Percentiles rank a stretch among this genome's conserved stretches.
Conservation (phyloP, 2,888 invertebrate species). For the Sycophila texana region DNA sequence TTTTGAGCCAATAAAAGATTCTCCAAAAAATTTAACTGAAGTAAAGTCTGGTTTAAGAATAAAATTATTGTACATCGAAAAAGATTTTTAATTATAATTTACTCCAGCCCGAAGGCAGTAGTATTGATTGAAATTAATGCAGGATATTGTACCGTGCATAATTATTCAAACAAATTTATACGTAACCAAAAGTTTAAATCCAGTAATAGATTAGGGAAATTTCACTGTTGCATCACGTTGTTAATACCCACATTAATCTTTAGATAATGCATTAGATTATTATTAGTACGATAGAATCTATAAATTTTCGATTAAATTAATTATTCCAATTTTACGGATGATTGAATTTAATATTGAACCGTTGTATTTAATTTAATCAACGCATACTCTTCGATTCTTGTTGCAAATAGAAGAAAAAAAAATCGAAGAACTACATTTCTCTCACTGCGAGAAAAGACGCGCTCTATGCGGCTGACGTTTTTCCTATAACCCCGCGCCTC, state of each 20-base stretch:
- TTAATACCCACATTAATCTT: background rate
- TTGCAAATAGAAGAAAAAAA: no score
- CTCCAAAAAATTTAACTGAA: no score
- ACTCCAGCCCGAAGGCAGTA: background rate
- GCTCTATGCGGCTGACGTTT: no score
- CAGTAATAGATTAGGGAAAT: conserved; percentile 30
- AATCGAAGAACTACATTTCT: no score
- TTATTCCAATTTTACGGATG: background rate
- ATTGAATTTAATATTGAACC: background rate
- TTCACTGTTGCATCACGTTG: background rate
- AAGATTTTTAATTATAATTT: no score
- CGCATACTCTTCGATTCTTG: no score
- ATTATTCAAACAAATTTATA: conserved; percentile 21
- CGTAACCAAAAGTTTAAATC: conserved; percentile 26
- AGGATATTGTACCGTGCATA: background rate
- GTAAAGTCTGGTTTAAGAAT: background rate
- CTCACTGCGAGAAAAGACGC: no score
- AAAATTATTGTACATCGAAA: background rate
- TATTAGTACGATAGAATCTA: background rate
- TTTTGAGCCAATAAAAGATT: no score
- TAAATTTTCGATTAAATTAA: background rate
- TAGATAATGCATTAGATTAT: conserved; percentile 1
- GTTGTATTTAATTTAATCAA: no score
- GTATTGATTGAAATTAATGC: conserved; percentile 12
- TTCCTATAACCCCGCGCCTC: no score